These are phyloP conservation scores for Crocodylus rhombifer DNA, from an alignment of 2,797 vertebrate species.

Conservation along the genomic window DNA sequence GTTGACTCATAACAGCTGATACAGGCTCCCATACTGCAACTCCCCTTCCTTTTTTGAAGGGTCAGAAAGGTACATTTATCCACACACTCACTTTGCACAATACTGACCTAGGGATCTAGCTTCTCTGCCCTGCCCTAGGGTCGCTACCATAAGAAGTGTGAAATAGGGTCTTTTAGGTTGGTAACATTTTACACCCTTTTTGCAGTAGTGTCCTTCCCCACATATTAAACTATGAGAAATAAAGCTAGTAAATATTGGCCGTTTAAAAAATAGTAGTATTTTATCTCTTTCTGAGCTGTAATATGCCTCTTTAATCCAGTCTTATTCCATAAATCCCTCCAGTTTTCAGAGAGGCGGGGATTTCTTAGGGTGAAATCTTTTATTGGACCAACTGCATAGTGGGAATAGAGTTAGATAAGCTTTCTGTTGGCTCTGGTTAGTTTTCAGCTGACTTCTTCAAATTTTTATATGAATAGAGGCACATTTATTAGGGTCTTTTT, in stretches of 20 bases:
- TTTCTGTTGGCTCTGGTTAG: no score
- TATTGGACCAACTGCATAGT: no score
- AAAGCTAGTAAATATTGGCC: background rate
- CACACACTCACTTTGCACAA: background rate
- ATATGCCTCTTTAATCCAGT: slow-evolving; percentile 49
- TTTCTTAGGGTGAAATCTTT: no score
- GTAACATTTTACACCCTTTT: background rate
- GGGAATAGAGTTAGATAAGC: no score
- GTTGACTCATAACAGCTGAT: no score
- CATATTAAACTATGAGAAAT: slow-evolving; percentile 17
- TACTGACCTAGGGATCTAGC: background rate
- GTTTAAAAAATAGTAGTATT: slow-evolving; percentile 46
- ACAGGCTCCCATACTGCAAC: no score
- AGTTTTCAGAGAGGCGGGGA: slow-evolving; percentile 3
- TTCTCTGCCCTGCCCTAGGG: background rate
- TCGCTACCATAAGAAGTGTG: background rate
- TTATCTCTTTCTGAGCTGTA: slow-evolving; percentile 33
- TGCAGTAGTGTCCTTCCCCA: slow-evolving; percentile 4
- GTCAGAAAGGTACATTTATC: background rate
- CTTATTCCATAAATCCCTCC: slow-evolving; percentile 40
- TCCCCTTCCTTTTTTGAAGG: no score
- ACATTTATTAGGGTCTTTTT: slow-evolving; percentile 24
- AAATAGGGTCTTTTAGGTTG: background rate
- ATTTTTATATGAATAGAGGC: slow-evolving; percentile 48
- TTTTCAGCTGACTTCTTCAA: slow-evolving; percentile 11